These are phyloP conservation scores for Cassiopea andromeda DNA, from an alignment of 30 jellyfish, hydroid and myxozoan genomes.

Conservation along the genomic window DNA sequence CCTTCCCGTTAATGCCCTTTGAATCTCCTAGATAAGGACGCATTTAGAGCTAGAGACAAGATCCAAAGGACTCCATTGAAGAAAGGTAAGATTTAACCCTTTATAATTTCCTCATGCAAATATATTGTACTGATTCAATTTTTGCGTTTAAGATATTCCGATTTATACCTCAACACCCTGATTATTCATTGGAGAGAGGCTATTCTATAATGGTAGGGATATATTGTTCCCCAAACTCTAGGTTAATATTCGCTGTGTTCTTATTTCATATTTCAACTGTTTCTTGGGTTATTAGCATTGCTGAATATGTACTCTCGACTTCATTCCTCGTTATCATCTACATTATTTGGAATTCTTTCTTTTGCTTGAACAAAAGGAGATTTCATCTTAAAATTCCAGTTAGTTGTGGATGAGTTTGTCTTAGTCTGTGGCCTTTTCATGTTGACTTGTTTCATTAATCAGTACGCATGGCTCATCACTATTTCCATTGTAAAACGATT, in stretches of 20 bases:
- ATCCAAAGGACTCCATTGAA: constrained; percentile 56
- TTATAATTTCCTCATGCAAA: neutral
- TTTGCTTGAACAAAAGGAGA: neutral
- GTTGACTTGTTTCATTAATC: neutral
- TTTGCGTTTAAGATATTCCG: no score
- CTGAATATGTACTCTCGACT: neutral
- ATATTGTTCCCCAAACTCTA: neutral
- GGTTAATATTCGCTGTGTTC: no score
- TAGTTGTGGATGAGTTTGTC: neutral
- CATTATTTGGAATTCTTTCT: neutral
- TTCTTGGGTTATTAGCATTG: neutral
- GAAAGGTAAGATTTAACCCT: neutral
- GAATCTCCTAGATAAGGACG: constrained; percentile 39
- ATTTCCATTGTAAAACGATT: neutral
- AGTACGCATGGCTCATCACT: neutral
- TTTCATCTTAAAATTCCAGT: neutral
- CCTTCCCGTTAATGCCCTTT: no score
- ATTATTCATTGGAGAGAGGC: neutral
- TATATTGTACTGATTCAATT: no score
- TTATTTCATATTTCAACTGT: no score
- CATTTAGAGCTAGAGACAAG: constrained; percentile 52
- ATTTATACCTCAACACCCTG: neutral
- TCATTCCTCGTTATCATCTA: neutral
- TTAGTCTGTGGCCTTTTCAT: neutral
- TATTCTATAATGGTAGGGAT: neutral